Evolutionary conservation across 2,888 invertebrate species (phyloP), one percentile per base, ranked within the genome.

Genomic region (Tupiocoris notatus): DNA sequence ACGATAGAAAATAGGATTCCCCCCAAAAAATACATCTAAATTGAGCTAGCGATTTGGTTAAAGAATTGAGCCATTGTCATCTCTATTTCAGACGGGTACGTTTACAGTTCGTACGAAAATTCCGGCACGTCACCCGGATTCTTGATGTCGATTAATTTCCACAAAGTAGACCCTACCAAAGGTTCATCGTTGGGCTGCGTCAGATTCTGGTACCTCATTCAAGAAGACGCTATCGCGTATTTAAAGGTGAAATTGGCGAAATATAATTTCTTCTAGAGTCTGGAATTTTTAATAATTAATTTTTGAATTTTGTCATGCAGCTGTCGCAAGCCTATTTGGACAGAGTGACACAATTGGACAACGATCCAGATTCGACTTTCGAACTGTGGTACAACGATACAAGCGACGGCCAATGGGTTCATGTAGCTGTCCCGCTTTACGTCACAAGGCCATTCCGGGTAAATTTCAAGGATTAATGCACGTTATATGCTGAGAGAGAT

Each of bases 361-460:
- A 79, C 64, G 79, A 81, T 65, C 80, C 80, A 0, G 80, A 80
- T 12, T 78, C 77, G 0, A 80, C 80, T 6, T 80, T 79, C 75
- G 81, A 81, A 21, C 77, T 82, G 9, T 82, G 82, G 82, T 71
- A 78, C 24, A 80, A 79, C 66, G 77, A 79, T 23, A 80, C 79
- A 1, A 73, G 76, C 3, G 78, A 80, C 1, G 78, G 63, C 16
- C 66, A 78, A 62, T 81, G 81, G 81, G 64, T 63, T 0, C 80
- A 80, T 59, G 79, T 80, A 2, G 79, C 81, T 54, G 78, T 82
- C 17, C 80, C 81, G 0, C 76, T 82, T 3, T 80, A 81, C 76
- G 80, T 81, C 57, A 79, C 80, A 12, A 77, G 79, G 54, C 81
- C 81, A 7, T 82, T 82, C 79, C 81, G 81, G 80, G 82, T 82